Percentiles rank a stretch among this genome's conserved stretches.
These are phyloP conservation scores for Channa striata DNA, from an alignment of 2,797 vertebrate species.

Conservation along the genomic window DNA sequence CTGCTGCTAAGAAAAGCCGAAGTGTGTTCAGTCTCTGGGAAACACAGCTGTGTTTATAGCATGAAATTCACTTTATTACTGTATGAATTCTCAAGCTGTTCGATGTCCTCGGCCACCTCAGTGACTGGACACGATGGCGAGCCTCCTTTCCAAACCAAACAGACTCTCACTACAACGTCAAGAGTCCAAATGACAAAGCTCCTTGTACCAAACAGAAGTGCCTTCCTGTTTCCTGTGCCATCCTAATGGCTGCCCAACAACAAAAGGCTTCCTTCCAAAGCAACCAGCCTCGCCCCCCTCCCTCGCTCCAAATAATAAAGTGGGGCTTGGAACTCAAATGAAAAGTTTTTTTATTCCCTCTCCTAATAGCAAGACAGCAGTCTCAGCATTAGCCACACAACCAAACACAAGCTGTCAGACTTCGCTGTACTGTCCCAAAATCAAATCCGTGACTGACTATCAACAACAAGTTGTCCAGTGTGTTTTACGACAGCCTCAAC, in stretches of 20 bases:
- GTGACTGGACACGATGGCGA: constrained; percentile 32
- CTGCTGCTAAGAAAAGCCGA: background rate
- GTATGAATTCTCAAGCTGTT: constrained; percentile 1
- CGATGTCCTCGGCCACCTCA: constrained; percentile 12
- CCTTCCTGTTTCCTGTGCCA: constrained; percentile 26
- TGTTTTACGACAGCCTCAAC: background rate
- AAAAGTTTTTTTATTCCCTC: constrained; percentile 17
- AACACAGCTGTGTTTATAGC: background rate
- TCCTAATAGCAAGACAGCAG: constrained; percentile 15
- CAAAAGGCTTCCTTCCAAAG: constrained; percentile 45
- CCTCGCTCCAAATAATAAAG: constrained; percentile 21
- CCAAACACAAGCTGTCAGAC: constrained; percentile 48
- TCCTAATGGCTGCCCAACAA: constrained; percentile 23
- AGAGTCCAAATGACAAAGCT: constrained; percentile 51
- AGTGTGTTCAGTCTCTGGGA: background rate
- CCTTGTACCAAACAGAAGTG: constrained; percentile 25
- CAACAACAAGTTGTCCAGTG: background rate
- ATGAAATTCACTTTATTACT: background rate
- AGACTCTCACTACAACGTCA: constrained; percentile 28
- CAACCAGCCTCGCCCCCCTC: constrained; percentile 40
- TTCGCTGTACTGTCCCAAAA: constrained; percentile 7
- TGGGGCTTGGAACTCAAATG: constrained; percentile 24
- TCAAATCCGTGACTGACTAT: background rate
- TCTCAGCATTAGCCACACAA: constrained; percentile 22
- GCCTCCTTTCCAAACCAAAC: constrained; percentile 39